Conservation (phyloP, 2,888 invertebrate genomes). For the Tetragonisca angustula region DNA sequence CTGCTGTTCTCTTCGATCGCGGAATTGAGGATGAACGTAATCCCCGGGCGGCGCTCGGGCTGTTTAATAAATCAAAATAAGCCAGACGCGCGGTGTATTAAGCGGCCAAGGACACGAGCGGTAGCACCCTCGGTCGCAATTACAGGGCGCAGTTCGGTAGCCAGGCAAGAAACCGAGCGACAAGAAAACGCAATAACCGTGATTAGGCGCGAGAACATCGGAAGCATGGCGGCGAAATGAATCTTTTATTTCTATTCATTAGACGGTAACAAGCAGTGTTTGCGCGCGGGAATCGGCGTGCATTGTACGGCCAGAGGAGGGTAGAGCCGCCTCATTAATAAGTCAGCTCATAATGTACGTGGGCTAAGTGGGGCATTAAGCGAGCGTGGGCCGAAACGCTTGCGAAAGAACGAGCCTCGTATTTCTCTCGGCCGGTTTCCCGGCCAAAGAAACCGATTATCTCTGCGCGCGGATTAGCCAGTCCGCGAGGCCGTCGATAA, state of each 20-base stretch:
- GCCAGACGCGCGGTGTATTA: constrained; percentile 16
- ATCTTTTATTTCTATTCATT: constrained; percentile 60
- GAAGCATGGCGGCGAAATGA: constrained; percentile 23
- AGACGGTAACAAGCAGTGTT: constrained; percentile 30
- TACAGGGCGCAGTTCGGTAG: neutral
- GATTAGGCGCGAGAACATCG: constrained; percentile 46
- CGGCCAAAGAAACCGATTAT: constrained; percentile 35
- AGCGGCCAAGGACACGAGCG: neutral
- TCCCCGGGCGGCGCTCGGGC: neutral
- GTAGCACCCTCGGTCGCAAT: constrained; percentile 3
- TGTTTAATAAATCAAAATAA: constrained; percentile 26
- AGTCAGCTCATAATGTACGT: constrained; percentile 67
- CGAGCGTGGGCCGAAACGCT: constrained; percentile 55
- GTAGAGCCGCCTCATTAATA: constrained; percentile 68
- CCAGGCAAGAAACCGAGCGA: constrained; percentile 16
- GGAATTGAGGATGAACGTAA: neutral
- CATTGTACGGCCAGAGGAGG: constrained; percentile 50
- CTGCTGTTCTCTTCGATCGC: too few relatives aligned
- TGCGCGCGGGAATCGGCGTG: constrained; percentile 15
- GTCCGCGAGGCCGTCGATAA: constrained; percentile 17
- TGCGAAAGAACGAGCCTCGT: constrained; percentile 52
- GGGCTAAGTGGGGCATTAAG: constrained; percentile 69
- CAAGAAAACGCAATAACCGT: constrained; percentile 50
- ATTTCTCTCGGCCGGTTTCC: constrained; percentile 42
- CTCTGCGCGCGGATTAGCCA: constrained; percentile 16